Percentiles rank a stretch among this genome's conserved stretches.
Evolutionary conservation across 2,888 invertebrate species (phyloP).

Genomic region (Exocentrus adspersus): DNA sequence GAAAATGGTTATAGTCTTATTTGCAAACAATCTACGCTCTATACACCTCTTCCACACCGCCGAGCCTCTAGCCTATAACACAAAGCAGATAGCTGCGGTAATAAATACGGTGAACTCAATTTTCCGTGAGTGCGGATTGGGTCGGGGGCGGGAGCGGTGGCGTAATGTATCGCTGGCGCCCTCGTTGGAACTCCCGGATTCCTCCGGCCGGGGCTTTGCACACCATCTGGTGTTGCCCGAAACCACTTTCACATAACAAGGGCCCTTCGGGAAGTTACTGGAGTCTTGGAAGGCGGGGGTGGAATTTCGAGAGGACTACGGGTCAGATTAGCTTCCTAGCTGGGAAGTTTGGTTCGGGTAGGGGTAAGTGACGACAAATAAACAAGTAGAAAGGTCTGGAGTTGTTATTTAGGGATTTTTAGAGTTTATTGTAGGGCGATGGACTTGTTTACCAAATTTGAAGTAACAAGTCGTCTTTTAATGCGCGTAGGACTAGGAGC

Average conservation of each 20-base stretch:
- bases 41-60: too few species aligned
- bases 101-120: slow-evolving; percentile 60
- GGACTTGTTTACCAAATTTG: too few species aligned
- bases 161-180: slow-evolving; percentile 56
- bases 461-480: too few species aligned
- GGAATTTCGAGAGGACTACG: slow-evolving; percentile 3
- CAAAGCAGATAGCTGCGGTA: slow-evolving; percentile 57
- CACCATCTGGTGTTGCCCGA: slow-evolving; percentile 57
- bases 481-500: too few species aligned
- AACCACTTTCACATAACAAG: slow-evolving; percentile 52
- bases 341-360: background rate
- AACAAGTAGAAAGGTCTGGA: too few species aligned
- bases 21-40: too few species aligned
- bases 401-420: too few species aligned
- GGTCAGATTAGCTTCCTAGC: background rate
- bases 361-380: background rate
- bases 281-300: slow-evolving; percentile 19
- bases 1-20: too few species aligned
- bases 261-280: slow-evolving; percentile 36
- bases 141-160: slow-evolving; percentile 34
- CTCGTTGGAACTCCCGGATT: slow-evolving; percentile 52
- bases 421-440: background rate
- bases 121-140: slow-evolving; percentile 57
- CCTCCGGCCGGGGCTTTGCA: slow-evolving; percentile 49
- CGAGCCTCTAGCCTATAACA: slow-evolving; percentile 41